Conservation (phyloP, 1,140 invertebrate genomes). For the Zaprionus gabonicus region DNA sequence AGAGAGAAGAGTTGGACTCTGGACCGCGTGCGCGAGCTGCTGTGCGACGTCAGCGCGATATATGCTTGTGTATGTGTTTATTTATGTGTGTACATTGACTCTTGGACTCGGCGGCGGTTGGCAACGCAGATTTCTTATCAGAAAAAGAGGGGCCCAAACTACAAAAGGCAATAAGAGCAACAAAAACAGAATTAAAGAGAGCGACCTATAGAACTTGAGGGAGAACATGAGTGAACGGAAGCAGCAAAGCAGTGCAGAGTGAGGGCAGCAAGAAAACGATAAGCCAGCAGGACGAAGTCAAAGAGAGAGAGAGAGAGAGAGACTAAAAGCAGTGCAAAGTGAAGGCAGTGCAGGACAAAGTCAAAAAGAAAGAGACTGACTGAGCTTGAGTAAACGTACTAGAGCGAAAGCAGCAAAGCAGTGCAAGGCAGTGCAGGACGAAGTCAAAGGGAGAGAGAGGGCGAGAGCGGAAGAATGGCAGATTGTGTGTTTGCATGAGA, state of each 20-base stretch:
- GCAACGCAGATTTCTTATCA: conserved; percentile 49
- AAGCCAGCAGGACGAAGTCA: too few species aligned
- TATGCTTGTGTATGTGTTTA: too few species aligned
- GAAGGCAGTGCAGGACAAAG: conserved; percentile 33
- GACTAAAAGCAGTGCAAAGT: neutral
- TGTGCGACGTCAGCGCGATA: conserved; percentile 23
- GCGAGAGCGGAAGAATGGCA: conserved; percentile 5
- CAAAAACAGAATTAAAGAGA: neutral
- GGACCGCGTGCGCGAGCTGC: conserved; percentile 1
- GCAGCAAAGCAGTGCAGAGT: neutral
- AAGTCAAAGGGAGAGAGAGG: conserved; percentile 9
- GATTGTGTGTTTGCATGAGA: conserved; percentile 9
- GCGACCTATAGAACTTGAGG: too few species aligned
- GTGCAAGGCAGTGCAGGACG: conserved; percentile 39
- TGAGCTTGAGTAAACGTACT: neutral
- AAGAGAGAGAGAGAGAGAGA: neutral
- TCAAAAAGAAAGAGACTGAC: conserved; percentile 4
- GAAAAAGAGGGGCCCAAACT: neutral
- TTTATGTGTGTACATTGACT: neutral
- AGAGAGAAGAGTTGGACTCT: conserved; percentile 2
- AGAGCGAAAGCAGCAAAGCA: conserved; percentile 17
- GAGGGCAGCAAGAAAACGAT: neutral
- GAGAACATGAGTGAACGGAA: neutral
- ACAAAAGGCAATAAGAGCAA: conserved; percentile 15
- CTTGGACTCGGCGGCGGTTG: conserved; percentile 21